A percentile compares a stretch with the other conserved stretches of the same genome.
Evolutionary conservation across 2,113 vertebrate genomes (phyloP).

Genomic region (Rattus norvegicus): GRCr8 NC_086031.1:40787001-40787500

Average conservation of each 20-base stretch:
- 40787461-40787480: background rate
- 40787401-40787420: background rate
- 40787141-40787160: background rate
- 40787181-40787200: background rate
- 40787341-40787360: background rate
- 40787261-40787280: conserved; percentile 14
- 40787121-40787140: background rate
- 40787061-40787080: background rate
- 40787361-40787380: background rate
- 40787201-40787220: conserved; percentile 20
- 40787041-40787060: background rate
- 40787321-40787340: background rate
- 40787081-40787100: background rate
- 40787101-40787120: background rate
- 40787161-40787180: background rate
- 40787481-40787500: background rate
- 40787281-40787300: background rate
- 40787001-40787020: background rate
- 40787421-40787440: background rate
- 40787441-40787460: background rate
- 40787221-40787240: background rate
- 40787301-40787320: background rate
- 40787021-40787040: background rate
- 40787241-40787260: background rate
- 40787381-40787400: background rate